Conservation (phyloP, 1,140 invertebrate genomes). For the Glossosoma conforme region DNA sequence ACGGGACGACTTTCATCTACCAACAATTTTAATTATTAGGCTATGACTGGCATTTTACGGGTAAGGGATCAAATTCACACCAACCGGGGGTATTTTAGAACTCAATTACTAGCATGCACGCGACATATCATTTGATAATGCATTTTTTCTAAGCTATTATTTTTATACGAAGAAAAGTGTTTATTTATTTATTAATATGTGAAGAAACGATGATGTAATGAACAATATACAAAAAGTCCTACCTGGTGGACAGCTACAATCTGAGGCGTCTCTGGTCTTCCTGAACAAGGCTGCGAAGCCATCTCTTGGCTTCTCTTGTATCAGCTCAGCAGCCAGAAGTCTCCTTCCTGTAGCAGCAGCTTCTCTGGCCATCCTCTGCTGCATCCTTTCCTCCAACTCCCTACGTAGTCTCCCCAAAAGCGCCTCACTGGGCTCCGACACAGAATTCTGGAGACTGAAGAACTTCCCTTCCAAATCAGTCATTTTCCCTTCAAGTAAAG, state of each 20-base stretch:
- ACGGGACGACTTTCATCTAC: too few species aligned
- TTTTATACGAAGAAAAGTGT: too few species aligned
- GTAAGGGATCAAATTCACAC: too few species aligned
- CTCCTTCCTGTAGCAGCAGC: slow-evolving; percentile 26
- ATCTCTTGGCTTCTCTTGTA: slow-evolving; percentile 10
- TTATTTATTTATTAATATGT: too few species aligned
- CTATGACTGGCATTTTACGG: too few species aligned
- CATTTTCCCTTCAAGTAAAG: slow-evolving; percentile 22
- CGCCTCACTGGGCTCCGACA: slow-evolving; percentile 24
- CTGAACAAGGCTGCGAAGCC: slow-evolving; percentile 18
- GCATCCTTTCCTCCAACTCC: slow-evolving; percentile 23
- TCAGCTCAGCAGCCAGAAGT: slow-evolving; percentile 23
- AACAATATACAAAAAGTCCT: not conserved
- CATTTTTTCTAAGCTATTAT: too few species aligned
- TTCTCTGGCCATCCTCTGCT: slow-evolving; percentile 27
- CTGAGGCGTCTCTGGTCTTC: slow-evolving; percentile 24
- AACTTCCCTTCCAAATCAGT: slow-evolving; percentile 23
- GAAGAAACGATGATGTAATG: not conserved
- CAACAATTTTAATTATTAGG: too few species aligned
- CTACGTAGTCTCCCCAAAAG: slow-evolving; percentile 23
- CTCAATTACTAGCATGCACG: too few species aligned
- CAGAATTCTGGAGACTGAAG: slow-evolving; percentile 13
- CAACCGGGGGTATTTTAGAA: too few species aligned
- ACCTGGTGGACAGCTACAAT: slow-evolving; percentile 31
- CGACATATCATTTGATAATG: too few species aligned